Conservation (phyloP, 1,140 invertebrate genomes). For the Ganaspis sp. region DNA sequence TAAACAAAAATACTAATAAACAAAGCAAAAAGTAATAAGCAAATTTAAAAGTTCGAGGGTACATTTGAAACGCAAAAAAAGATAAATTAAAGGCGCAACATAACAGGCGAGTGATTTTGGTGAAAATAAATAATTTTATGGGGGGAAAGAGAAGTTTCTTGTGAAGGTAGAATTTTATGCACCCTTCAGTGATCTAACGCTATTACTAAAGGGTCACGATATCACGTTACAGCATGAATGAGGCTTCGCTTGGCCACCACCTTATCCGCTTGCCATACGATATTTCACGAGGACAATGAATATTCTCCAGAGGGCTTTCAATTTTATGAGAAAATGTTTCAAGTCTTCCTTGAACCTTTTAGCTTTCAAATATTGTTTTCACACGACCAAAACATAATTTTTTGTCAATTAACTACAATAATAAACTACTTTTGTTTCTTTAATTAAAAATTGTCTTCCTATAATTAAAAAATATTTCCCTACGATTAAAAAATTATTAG, state of each 20-base stretch:
- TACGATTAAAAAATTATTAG: too few species aligned
- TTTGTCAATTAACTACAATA: too few species aligned
- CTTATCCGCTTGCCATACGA: constrained; percentile 64
- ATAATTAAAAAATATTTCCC: too few species aligned
- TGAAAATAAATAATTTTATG: background rate
- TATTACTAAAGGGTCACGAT: constrained; percentile 70
- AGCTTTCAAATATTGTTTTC: background rate
- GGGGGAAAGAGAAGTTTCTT: constrained; percentile 26
- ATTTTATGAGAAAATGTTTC: constrained; percentile 32
- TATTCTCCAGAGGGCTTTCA: constrained; percentile 23
- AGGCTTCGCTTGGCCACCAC: constrained; percentile 69
- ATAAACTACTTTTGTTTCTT: constrained; percentile 31
- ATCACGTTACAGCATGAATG: constrained; percentile 63
- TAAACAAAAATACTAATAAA: too few species aligned
- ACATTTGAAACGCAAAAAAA: background rate
- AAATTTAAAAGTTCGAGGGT: too few species aligned
- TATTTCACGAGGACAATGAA: constrained; percentile 62
- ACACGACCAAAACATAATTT: background rate
- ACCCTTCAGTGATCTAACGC: constrained; percentile 64
- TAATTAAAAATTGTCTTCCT: too few species aligned
- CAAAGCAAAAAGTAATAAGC: too few species aligned
- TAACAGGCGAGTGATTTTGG: background rate
- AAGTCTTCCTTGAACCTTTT: background rate
- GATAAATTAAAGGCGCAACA: background rate
- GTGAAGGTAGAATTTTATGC: constrained; percentile 34